Conservation (phyloP, 1,140 invertebrate genomes). For the Hycleus phaleratus region DNA sequence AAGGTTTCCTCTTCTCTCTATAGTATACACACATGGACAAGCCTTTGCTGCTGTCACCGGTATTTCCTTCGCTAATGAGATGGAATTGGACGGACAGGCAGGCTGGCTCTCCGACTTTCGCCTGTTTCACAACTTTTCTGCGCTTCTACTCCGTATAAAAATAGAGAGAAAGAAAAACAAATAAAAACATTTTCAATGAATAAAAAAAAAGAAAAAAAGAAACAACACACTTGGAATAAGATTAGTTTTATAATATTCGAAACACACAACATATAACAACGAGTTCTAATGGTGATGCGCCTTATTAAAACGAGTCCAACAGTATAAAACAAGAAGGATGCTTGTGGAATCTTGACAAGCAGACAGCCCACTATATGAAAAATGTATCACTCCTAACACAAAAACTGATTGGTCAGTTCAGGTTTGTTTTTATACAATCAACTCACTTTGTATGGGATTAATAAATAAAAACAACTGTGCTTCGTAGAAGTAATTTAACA, state of each 20-base stretch:
- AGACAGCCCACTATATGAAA: conserved; percentile 15
- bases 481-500: too few species aligned
- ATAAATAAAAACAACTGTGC: too few species aligned
- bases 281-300: conserved; percentile 13
- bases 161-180: neutral
- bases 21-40: conserved; percentile 27
- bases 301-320: conserved; percentile 10
- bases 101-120: conserved; percentile 15
- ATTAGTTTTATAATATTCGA: conserved; percentile 31
- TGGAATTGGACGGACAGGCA: conserved; percentile 40
- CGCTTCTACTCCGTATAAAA: conserved; percentile 1
- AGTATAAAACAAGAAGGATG: conserved; percentile 13
- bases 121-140: conserved; percentile 34
- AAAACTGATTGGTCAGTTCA: conserved; percentile 9
- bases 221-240: conserved; percentile 13
- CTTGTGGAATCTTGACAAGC: conserved; percentile 15
- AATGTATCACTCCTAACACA: conserved; percentile 15
- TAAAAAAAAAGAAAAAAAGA: too few species aligned
- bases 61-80: conserved; percentile 42
- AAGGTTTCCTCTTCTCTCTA: conserved; percentile 17
- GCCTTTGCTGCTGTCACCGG: conserved; percentile 37
- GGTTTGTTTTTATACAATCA: too few species aligned
- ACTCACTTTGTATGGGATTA: too few species aligned
- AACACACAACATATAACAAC: conserved; percentile 11
- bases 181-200: too few species aligned